Evolutionary conservation across 2,888 invertebrate species (phyloP).

Genomic region (Helleia helle): DNA sequence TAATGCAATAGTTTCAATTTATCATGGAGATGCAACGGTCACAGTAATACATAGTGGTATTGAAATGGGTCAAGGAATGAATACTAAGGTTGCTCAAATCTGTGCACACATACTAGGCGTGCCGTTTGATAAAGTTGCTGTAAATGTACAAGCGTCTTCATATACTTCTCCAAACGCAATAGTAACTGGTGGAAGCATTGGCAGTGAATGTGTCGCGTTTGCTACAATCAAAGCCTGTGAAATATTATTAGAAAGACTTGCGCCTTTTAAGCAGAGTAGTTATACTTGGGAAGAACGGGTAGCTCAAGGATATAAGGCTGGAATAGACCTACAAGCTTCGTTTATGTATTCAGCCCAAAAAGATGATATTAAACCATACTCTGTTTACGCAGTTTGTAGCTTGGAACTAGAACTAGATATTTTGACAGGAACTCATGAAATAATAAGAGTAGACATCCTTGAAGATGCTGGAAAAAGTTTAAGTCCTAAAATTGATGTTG

Average conservation of each 20-base stretch:
- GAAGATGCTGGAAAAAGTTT: conserved; percentile 83
- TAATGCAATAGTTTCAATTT: conserved; percentile 77
- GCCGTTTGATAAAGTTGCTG: conserved; percentile 75
- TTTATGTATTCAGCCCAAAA: conserved; percentile 71
- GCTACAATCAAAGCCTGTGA: conserved; percentile 78
- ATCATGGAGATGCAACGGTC: conserved; percentile 79
- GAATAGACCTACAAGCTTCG: conserved; percentile 75
- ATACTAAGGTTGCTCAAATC: conserved; percentile 87
- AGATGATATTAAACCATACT: conserved; percentile 67
- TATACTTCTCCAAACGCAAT: conserved; percentile 75
- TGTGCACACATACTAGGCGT: conserved; percentile 81
- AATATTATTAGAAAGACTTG: conserved; percentile 71
- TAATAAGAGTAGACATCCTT: conserved; percentile 79
- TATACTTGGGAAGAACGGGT: conserved; percentile 75
- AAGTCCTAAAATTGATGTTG: conserved; percentile 81
- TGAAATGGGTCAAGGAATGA: conserved; percentile 86
- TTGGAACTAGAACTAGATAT: conserved; percentile 85
- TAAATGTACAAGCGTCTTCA: conserved; percentile 74
- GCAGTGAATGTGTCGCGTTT: conserved; percentile 77
- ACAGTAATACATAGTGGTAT: conserved; percentile 79
- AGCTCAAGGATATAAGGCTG: conserved; percentile 57
- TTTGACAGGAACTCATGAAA: conserved; percentile 82
- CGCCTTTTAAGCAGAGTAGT: conserved; percentile 70
- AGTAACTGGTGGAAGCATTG: conserved; percentile 78
- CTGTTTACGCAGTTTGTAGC: conserved; percentile 76